Evolutionary conservation across 2,797 vertebrate genomes (phyloP), one percentile per base, ranked within the genome.

Genomic region (Poeciliopsis infans): DNA sequence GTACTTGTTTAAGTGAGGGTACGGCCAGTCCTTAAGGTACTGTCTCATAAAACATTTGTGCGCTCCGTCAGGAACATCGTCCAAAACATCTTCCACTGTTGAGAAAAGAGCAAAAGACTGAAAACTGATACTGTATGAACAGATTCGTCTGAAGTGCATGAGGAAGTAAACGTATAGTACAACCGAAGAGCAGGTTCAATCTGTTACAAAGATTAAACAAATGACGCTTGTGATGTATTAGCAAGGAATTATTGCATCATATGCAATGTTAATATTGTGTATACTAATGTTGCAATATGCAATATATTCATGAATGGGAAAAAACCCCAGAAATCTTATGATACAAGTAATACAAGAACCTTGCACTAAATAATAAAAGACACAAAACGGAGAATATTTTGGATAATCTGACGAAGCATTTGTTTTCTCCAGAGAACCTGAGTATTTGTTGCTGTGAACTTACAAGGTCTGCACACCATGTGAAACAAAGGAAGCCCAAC

Each of bases 21-120:
- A 97, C 1, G 97, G 97, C 90, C 97, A 98, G 18, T 97, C 95
- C 0, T 95, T 96, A 79, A 99, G 92, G 88, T 98, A 98, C 2
- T 97, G 96, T 77, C 95, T 94, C 2, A 99, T 95, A 75, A 98
- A 97, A 53, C 93, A 91, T 6, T 94, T 95, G 72, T 96, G 97
- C 23, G 92, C 89, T 18, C 94, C 72, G 0, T 97, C 95, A 33
- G 97, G 96, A 1, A 99, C 96, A 79, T 98, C 97, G 0, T 97
- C 96, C 90, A 96, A 95, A 1, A 93, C 87, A 39, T 97, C 95
- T 11, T 91, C 88, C 84, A 97, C 98, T 99, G 90, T 28, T 68
- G 51, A 5, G 12, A 59, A 59, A 28, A 59, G 55, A 59, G 12
- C n/a, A 71, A 66, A 28, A 66, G 11, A 49, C 25, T 25, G 36